Evolutionary conservation across 1,140 invertebrate genomes (phyloP).

Genomic region (Anastrepha obliqua): DNA sequence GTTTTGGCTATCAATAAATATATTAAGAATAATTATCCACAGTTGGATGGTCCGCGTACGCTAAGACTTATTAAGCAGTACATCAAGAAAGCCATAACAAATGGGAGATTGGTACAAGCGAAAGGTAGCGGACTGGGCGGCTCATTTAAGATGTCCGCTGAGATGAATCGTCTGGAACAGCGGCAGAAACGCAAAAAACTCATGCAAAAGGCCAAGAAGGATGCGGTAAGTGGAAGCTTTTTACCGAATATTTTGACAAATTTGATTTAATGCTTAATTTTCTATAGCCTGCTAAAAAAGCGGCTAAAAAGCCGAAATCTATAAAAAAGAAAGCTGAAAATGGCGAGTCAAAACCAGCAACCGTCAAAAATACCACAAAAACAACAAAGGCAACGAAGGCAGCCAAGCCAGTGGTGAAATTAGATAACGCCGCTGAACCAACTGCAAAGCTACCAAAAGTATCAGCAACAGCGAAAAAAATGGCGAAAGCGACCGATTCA

Average conservation of each 20-base stretch:
- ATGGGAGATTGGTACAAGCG: conserved; percentile 58
- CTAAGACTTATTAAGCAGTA: conserved; percentile 1
- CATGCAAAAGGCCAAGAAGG: conserved; percentile 12
- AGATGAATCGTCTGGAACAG: conserved; percentile 55
- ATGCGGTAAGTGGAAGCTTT: neutral
- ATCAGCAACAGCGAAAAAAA: neutral
- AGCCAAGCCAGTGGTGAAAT: neutral
- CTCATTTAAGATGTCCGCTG: conserved; percentile 61
- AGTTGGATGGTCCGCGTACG: neutral
- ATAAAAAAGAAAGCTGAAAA: neutral
- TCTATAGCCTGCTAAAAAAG: neutral
- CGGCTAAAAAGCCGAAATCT: neutral
- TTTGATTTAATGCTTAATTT: neutral
- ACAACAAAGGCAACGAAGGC: neutral
- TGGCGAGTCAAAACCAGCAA: neutral
- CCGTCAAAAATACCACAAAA: neutral
- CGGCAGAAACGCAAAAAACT: conserved; percentile 19
- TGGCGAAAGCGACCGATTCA: neutral
- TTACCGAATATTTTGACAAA: neutral
- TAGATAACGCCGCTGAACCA: neutral
- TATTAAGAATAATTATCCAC: conserved; percentile 45
- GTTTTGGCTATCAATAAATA: conserved; percentile 46
- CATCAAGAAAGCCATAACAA: conserved; percentile 52
- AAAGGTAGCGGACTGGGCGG: conserved; percentile 53
- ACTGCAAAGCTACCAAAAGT: neutral